A percentile compares a stretch with the other conserved stretches of the same genome.
These are phyloP conservation scores for Hybognathus amarus DNA, from an alignment of 2,797 vertebrate genomes.

Conservation along the genomic window DNA sequence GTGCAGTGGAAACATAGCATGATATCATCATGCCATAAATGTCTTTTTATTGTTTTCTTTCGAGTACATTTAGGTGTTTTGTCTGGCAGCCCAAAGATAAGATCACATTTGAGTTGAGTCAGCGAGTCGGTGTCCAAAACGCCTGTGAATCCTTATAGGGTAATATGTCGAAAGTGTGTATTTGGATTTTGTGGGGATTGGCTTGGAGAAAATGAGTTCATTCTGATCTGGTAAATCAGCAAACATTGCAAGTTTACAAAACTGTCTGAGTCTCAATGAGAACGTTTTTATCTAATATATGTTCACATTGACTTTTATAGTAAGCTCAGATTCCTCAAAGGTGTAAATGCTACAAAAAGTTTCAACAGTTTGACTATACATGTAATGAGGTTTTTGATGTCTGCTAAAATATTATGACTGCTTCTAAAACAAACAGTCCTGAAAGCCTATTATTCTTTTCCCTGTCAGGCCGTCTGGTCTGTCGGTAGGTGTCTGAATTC, in stretches of 20 bases:
- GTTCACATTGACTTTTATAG: not conserved
- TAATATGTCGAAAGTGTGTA: conserved; percentile 7
- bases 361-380: not conserved
- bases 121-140: not conserved
- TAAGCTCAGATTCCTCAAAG: conserved; percentile 4
- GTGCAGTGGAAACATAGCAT: conserved; percentile 5
- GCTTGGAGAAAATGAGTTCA: conserved; percentile 12
- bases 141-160: conserved; percentile 25
- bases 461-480: conserved; percentile 27
- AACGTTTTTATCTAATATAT: conserved; percentile 19
- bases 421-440: conserved; percentile 40
- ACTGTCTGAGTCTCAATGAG: not conserved
- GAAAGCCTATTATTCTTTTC: conserved; percentile 38
- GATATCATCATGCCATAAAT: conserved; percentile 36
- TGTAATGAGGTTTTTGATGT: conserved; percentile 20
- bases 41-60: conserved; percentile 36
- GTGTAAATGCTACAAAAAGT: conserved; percentile 38
- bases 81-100: conserved; percentile 40
- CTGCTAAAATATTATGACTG: conserved; percentile 45
- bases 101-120: conserved; percentile 34
- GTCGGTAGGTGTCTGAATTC: conserved; percentile 29
- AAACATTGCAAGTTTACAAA: conserved; percentile 13
- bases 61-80: conserved; percentile 35
- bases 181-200: conserved; percentile 9
- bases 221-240: conserved; percentile 21